Percentiles rank a stretch among this genome's conserved stretches.
Evolutionary conservation across 2,888 invertebrate genomes (phyloP).

Genomic region (Diadegma fenestrale): DNA sequence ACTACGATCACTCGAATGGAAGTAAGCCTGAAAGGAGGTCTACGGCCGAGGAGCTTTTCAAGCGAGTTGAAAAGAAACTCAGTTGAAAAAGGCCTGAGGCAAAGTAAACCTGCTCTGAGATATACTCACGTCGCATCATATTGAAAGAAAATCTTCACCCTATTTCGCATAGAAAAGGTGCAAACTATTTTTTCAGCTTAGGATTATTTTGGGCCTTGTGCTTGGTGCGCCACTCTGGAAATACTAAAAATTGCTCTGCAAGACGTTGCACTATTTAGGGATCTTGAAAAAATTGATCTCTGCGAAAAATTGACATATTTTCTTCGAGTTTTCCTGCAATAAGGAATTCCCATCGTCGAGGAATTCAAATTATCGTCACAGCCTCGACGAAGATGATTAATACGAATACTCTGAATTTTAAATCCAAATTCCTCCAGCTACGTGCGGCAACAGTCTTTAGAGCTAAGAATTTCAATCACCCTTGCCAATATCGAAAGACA

Average conservation of each 20-base stretch:
- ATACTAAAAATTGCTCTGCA: not conserved
- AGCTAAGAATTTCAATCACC: not conserved
- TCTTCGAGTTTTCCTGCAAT: too few relatives aligned
- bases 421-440: not conserved
- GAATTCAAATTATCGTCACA: too few relatives aligned
- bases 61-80: constrained; percentile 36
- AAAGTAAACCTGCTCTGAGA: constrained; percentile 15
- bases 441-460: too few relatives aligned
- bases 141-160: constrained; percentile 24
- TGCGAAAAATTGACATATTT: too few relatives aligned
- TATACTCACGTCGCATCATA: not conserved
- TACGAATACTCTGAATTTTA: not conserved
- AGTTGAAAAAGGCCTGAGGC: constrained; percentile 38
- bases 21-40: constrained; percentile 5
- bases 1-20: not conserved
- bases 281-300: too few relatives aligned
- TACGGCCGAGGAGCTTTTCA: constrained; percentile 29
- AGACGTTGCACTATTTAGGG: too few relatives aligned
- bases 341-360: too few relatives aligned
- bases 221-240: not conserved
- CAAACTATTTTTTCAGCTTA: constrained; percentile 17
- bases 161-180: constrained; percentile 27
- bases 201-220: not conserved
- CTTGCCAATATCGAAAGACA: not conserved
- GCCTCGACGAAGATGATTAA: too few relatives aligned